A percentile compares a stretch with the other conserved stretches of the same genome.
Evolutionary conservation across 2,888 invertebrate species (phyloP).

Genomic region (Druceiella hillmani): DNA sequence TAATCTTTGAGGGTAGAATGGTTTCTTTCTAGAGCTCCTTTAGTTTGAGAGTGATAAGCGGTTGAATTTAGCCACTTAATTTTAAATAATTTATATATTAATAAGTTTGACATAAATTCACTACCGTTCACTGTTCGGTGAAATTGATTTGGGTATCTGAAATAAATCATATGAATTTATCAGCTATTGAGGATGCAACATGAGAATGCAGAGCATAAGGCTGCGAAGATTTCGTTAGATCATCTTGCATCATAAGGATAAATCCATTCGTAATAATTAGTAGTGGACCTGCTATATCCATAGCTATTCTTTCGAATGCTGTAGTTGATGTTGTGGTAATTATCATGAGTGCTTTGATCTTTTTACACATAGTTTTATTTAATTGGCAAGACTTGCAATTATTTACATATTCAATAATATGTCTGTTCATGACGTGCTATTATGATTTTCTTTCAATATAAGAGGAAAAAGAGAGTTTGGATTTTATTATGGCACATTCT

Average conservation of each 20-base stretch:
- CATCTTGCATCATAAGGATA: too few species aligned
- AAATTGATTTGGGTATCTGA: conserved; percentile 26
- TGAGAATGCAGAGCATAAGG: conserved; percentile 24
- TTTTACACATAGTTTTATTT: conserved; percentile 24
- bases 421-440: conserved; percentile 21
- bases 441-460: conserved; percentile 11
- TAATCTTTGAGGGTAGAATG: conserved; percentile 24
- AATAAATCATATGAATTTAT: conserved; percentile 22
- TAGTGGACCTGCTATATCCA: conserved; percentile 26
- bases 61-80: conserved; percentile 23
- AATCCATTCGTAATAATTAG: conserved; percentile 20
- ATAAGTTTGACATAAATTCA: conserved; percentile 27
- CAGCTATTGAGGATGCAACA: conserved; percentile 26
- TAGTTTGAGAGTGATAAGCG: conserved; percentile 25
- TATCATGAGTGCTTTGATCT: conserved; percentile 25
- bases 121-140: conserved; percentile 29
- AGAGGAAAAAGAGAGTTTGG: conserved; percentile 1
- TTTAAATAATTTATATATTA: conserved; percentile 26
- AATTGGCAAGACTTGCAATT: conserved; percentile 24
- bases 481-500: conserved; percentile 4
- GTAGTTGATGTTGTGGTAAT: conserved; percentile 23
- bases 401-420: conserved; percentile 26
- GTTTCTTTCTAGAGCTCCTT: conserved; percentile 24
- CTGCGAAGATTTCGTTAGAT: conserved; percentile 20
- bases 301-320: conserved; percentile 25